A percentile compares a stretch with the other conserved stretches of the same genome.
Evolutionary conservation across 1,140 invertebrate species (phyloP).

Genomic region (Monomorium pharaonis): DNA sequence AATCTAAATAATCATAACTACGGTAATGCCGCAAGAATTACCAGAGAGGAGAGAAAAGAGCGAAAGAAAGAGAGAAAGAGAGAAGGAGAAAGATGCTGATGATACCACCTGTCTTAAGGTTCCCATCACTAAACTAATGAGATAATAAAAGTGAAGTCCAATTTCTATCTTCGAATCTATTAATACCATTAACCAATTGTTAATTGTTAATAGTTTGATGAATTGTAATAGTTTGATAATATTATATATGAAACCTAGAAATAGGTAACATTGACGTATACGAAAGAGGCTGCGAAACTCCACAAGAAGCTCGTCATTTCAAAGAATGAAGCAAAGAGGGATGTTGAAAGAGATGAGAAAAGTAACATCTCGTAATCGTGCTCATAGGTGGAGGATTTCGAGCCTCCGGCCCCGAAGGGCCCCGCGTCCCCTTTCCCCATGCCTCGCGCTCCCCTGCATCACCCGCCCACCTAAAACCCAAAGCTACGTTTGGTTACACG

Average conservation of each 20-base stretch:
- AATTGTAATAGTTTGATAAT: background rate
- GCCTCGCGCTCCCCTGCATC: background rate
- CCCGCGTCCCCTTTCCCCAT: background rate
- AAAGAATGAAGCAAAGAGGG: conserved; percentile 47
- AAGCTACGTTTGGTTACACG: conserved; percentile 82
- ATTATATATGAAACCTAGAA: background rate
- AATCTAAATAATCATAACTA: conserved; percentile 83
- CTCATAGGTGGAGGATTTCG: conserved; percentile 75
- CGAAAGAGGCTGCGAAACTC: background rate
- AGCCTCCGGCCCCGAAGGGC: conserved; percentile 52
- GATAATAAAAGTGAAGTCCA: background rate
- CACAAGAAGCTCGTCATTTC: conserved; percentile 46
- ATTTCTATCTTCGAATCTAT: background rate
- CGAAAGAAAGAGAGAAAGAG: background rate
- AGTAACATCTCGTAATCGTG: conserved; percentile 60
- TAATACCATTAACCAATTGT: background rate
- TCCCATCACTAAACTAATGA: background rate
- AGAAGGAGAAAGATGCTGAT: conserved; percentile 12
- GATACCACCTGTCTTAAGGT: conserved; percentile 28
- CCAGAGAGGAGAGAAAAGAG: background rate
- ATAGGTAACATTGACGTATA: background rate
- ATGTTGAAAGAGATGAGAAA: conserved; percentile 60
- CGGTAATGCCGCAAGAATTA: conserved; percentile 75
- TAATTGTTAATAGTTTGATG: too few relatives aligned
- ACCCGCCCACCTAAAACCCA: conserved; percentile 68